phyloP scores from a whole-genome alignment of 2,888 invertebrate species.

The Hyppa rectilinea region DNA sequence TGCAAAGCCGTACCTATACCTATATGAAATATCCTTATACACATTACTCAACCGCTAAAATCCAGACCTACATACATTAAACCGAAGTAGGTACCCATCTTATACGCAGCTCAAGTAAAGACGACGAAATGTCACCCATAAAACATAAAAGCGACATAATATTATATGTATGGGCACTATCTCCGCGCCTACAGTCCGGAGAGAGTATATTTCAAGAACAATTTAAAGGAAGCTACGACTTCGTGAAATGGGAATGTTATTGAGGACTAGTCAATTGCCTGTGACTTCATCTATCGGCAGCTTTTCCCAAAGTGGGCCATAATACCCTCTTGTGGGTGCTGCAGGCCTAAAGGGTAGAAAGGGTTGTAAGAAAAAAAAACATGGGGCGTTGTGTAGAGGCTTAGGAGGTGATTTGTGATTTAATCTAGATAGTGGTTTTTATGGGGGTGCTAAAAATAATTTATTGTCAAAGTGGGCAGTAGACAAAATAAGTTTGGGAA shows the following conservation, averaged over 20 bases:
- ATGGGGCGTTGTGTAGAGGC: too few relatives aligned
- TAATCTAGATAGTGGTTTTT: too few relatives aligned
- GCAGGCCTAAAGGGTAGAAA: too few relatives aligned
- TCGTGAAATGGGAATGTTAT: neutral
- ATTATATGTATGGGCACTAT: slow-evolving; percentile 15
- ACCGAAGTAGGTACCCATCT: neutral
- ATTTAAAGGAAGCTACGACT: slow-evolving; percentile 11
- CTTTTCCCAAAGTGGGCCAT: too few relatives aligned
- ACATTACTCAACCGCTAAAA: neutral
- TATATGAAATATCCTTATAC: neutral
- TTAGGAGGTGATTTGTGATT: too few relatives aligned
- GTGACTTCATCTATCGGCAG: too few relatives aligned
- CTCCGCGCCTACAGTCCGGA: slow-evolving; percentile 17
- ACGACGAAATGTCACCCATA: slow-evolving; percentile 17
- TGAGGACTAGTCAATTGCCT: too few relatives aligned
- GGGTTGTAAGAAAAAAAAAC: too few relatives aligned
- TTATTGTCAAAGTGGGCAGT: too few relatives aligned
- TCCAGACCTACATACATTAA: neutral
- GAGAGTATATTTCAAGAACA: slow-evolving; percentile 23
- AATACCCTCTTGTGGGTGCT: too few relatives aligned
- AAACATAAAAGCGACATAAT: slow-evolving; percentile 27
- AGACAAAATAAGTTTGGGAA: too few relatives aligned
- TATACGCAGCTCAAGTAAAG: neutral
- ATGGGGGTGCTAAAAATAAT: too few relatives aligned
- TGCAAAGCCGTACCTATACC: neutral